phyloP scores from a whole-genome alignment of 2,888 invertebrate species.

The Sepioteuthis lessoniana region DNA sequence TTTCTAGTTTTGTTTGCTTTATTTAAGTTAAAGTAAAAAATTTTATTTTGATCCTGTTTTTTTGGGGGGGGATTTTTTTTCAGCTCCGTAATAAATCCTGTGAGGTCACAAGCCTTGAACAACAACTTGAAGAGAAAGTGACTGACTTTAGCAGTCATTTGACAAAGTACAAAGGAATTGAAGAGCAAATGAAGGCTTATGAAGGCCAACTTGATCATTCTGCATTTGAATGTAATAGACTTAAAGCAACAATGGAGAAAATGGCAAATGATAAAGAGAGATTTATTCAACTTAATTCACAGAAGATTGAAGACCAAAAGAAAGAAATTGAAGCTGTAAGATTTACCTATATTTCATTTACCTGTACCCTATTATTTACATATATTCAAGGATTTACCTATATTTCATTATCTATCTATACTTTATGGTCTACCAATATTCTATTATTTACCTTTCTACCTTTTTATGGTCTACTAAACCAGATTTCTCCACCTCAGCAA shows the following conservation, averaged over 20 bases:
- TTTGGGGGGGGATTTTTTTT: neutral
- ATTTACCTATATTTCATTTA: neutral
- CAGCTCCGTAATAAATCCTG: constrained; percentile 66
- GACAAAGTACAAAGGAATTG: constrained; percentile 59
- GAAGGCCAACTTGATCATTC: constrained; percentile 57
- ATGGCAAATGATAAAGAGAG: constrained; percentile 56
- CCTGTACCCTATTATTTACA: too few relatives aligned
- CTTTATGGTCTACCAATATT: too few relatives aligned
- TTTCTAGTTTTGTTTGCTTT: too few relatives aligned
- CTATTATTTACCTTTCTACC: too few relatives aligned
- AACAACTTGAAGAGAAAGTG: constrained; percentile 65
- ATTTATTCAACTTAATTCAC: constrained; percentile 60
- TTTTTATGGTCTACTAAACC: too few relatives aligned
- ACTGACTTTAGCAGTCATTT: constrained; percentile 61
- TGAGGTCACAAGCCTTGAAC: constrained; percentile 61
- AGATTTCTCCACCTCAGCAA: too few relatives aligned
- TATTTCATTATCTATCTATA: too few relatives aligned
- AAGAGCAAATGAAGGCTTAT: constrained; percentile 59
- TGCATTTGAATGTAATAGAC: constrained; percentile 60
- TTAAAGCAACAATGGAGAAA: constrained; percentile 53
- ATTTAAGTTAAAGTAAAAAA: too few relatives aligned
- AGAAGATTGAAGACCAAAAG: constrained; percentile 67
- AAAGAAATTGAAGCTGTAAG: constrained; percentile 69
- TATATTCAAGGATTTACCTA: too few relatives aligned
- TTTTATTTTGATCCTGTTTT: too few relatives aligned